phyloP scores from a whole-genome alignment of 2,888 invertebrate species.

The Rhagonycha fulva region DNA sequence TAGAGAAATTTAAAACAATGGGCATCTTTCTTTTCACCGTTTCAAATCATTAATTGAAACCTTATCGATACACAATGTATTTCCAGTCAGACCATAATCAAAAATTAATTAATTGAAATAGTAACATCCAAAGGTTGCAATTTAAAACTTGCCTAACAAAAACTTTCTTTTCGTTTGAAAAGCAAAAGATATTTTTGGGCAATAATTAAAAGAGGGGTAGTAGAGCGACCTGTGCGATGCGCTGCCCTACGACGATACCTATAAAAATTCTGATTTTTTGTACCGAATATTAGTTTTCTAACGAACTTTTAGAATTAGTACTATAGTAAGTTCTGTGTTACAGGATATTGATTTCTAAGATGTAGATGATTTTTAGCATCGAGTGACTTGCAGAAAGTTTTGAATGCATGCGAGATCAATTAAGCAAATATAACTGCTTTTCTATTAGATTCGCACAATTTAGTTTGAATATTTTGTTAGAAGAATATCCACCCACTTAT shows the following conservation, averaged over 20 bases:
- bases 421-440: background rate
- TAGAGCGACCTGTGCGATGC: too few relatives aligned
- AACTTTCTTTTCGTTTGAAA: background rate
- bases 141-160: background rate
- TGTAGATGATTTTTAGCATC: too few relatives aligned
- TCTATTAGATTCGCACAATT: background rate
- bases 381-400: background rate
- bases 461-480: background rate
- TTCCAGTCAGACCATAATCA: background rate
- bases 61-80: background rate
- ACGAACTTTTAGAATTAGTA: too few relatives aligned
- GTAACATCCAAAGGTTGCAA: background rate
- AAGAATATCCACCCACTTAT: background rate
- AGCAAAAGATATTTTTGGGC: background rate
- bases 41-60: background rate
- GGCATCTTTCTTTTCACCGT: background rate
- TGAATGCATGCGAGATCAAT: background rate
- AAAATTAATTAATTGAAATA: too few relatives aligned
- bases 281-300: background rate
- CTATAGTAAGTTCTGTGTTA: background rate
- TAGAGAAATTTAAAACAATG: constrained; percentile 15
- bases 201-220: background rate
- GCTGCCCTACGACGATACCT: too few relatives aligned
- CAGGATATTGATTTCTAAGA: background rate
- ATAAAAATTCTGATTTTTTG: background rate